Conservation (phyloP, 2,113 vertebrate genomes). For the Hippocampus zosterae region DNA sequence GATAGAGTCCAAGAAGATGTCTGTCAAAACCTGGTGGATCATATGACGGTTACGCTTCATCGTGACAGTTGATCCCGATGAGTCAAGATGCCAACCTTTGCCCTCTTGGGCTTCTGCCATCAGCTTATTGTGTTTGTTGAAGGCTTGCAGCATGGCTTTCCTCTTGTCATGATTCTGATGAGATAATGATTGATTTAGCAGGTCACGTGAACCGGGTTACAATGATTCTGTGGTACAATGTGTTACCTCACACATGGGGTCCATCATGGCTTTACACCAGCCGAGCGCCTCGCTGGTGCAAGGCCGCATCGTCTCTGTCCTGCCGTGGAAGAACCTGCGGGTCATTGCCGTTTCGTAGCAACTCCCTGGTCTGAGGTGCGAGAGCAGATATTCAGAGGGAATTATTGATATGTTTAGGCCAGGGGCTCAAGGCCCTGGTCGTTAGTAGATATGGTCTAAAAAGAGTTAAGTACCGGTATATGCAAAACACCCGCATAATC, state of each 20-base stretch:
- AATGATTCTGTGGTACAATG: background rate
- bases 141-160: constrained; percentile 79
- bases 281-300: constrained; percentile 83
- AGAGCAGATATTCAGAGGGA: constrained; percentile 9
- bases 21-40: constrained; percentile 86
- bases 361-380: constrained; percentile 76
- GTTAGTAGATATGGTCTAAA: no score
- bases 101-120: constrained; percentile 88
- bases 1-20: constrained; percentile 86
- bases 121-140: constrained; percentile 85
- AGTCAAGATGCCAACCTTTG: constrained; percentile 76
- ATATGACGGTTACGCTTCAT: background rate
- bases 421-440: background rate
- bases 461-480: no score
- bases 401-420: background rate
- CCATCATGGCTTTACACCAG: constrained; percentile 87
- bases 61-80: background rate
- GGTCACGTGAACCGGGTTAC: background rate
- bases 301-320: constrained; percentile 89
- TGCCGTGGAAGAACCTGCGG: constrained; percentile 88
- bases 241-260: constrained; percentile 73
- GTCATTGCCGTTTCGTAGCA: constrained; percentile 96
- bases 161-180: constrained; percentile 70
- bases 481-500: no score
- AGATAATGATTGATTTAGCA: background rate